Conservation (phyloP, 2,888 invertebrate genomes). For the Heliconius aoede region DNA sequence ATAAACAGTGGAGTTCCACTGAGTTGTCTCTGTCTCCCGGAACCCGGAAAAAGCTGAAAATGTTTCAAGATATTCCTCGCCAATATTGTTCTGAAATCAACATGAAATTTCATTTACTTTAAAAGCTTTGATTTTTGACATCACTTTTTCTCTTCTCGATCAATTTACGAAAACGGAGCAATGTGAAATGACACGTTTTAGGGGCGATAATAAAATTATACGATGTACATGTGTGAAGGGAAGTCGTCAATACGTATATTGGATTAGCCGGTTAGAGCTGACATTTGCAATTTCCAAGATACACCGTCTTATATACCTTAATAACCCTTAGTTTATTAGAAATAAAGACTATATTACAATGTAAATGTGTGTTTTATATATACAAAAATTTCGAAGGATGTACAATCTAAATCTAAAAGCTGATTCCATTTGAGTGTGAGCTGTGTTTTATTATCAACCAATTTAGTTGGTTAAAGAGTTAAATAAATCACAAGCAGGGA, state of each 20-base stretch:
- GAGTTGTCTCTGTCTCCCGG: too few species aligned
- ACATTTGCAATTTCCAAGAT: conserved; percentile 28
- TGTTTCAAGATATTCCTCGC: not conserved
- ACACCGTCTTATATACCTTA: not conserved
- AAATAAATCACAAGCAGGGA: too few species aligned
- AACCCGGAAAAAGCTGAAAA: not conserved
- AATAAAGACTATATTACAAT: conserved; percentile 24
- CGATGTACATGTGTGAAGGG: conserved; percentile 29
- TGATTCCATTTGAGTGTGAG: conserved; percentile 29
- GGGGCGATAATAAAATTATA: conserved; percentile 36
- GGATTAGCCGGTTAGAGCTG: conserved; percentile 33
- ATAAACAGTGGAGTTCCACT: too few species aligned
- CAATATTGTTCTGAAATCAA: not conserved
- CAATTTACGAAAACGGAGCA: conserved; percentile 23
- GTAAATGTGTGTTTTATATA: conserved; percentile 5
- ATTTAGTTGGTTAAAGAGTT: conserved; percentile 10
- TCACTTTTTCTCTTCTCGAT: conserved; percentile 1
- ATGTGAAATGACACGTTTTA: conserved; percentile 32
- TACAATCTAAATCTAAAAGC: conserved; percentile 29
- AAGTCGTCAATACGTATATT: conserved; percentile 39
- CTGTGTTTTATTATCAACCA: conserved; percentile 31
- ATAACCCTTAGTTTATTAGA: not conserved
- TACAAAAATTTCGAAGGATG: conserved; percentile 8
- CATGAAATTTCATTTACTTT: not conserved
- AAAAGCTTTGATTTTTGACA: not conserved